phyloP scores from a whole-genome alignment of 2,113 vertebrate species.

The Zosterops pallidus region DNA sequence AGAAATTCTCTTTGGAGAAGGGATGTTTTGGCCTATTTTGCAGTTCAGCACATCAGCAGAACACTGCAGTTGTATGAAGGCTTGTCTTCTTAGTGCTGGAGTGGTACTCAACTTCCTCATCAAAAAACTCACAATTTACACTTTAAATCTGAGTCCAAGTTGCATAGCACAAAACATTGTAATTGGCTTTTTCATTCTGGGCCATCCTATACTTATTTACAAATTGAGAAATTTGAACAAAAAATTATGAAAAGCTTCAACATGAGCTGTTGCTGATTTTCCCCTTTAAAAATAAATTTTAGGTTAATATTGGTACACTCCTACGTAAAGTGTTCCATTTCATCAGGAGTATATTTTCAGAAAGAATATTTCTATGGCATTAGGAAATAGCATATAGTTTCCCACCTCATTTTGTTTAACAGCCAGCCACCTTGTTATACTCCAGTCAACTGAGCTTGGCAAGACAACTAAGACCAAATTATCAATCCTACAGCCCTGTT shows the following conservation, averaged over 20 bases:
- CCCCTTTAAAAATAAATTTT: not conserved
- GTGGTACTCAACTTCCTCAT: not conserved
- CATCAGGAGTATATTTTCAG: not conserved
- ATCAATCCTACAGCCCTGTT: fast-evolving
- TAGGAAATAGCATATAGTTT: not conserved
- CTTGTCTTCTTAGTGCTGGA: not conserved
- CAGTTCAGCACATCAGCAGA: not conserved
- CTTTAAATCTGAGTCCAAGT: not conserved
- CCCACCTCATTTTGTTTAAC: not conserved
- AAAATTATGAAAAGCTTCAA: not conserved
- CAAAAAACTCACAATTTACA: not conserved
- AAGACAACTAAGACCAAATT: not conserved
- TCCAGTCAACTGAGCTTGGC: not conserved
- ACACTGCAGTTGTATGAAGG: not conserved
- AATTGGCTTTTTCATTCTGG: not conserved
- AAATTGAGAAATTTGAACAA: not conserved
- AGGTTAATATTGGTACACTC: not conserved
- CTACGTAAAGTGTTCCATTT: not conserved
- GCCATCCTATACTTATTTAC: not conserved
- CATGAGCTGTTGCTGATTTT: not conserved
- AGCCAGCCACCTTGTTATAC: not conserved
- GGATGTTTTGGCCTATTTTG: not conserved
- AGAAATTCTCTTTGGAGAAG: not conserved
- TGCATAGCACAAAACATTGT: not conserved
- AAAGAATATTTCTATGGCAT: not conserved